Percentiles rank a stretch among this genome's conserved stretches.
These are phyloP conservation scores for Novumbra hubbsi DNA, from an alignment of 2,797 vertebrate species.

Conservation along the genomic window DNA sequence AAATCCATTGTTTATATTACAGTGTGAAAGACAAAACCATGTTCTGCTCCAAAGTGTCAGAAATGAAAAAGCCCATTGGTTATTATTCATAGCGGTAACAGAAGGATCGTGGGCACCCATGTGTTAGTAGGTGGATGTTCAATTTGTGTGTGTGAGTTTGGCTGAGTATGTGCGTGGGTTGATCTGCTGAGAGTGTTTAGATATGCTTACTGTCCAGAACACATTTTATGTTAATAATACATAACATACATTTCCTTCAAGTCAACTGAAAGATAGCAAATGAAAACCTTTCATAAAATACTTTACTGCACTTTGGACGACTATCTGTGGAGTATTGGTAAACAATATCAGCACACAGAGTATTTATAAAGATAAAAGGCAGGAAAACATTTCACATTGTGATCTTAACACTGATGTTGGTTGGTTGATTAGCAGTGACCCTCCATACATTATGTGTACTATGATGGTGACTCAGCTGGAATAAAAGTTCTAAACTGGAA, in stretches of 20 bases:
- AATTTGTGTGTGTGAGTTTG: conserved; percentile 7
- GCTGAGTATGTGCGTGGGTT: background rate
- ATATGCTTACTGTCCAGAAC: background rate
- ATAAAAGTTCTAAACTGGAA: too few species aligned
- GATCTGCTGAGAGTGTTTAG: background rate
- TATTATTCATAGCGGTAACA: too few species aligned
- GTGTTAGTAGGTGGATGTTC: background rate
- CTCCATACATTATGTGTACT: background rate
- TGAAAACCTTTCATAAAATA: background rate
- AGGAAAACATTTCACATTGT: background rate
- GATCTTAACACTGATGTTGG: background rate
- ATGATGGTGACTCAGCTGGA: background rate
- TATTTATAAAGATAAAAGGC: background rate
- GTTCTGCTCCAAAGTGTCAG: too few species aligned
- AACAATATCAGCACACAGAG: background rate
- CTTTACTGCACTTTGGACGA: background rate
- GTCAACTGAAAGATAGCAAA: conserved; percentile 3
- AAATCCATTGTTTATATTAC: too few species aligned
- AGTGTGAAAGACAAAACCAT: too few species aligned
- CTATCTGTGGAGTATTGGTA: background rate
- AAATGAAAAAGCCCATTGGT: background rate
- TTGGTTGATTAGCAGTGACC: background rate
- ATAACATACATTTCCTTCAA: conserved; percentile 25
- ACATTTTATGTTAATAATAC: conserved; percentile 34
- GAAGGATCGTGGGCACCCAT: too few species aligned